Evolutionary conservation across 2,888 invertebrate species (phyloP), one percentile per base, ranked within the genome.

Genomic region (Tipula confusa): DNA sequence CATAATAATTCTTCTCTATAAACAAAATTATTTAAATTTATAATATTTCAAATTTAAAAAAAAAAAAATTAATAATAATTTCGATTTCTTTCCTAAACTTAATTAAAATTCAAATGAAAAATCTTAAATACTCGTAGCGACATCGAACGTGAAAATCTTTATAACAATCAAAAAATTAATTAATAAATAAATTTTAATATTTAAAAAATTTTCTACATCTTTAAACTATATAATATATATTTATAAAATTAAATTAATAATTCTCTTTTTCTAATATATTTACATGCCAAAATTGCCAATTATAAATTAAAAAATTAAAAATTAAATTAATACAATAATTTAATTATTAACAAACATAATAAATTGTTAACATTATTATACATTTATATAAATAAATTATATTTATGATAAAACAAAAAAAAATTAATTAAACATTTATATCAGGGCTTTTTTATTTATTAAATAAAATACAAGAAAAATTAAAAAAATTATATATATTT

Each of bases 261-360:
- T n/a, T n/a, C n/a, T n/a, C 24, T 64, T 64, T 64, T 64, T 64
- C 64, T 64, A 64, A 64, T 64, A 64, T 24, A 64, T 64, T 64
- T 64, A 64, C 64, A 64, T 64, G 64, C 64, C 64, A 64, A 64
- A 64, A 64, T 64, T 64, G 64, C 64, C 64, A 64, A 64, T 64
- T 64, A 33, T 33, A 33, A 33, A 33, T 9, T 11, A 33, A n/a
- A n/a, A n/a, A n/a, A n/a, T n/a, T n/a, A n/a, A n/a, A n/a, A 33
- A 33, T 33, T 33, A n/a, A 64, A 24, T 64, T 38, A 38, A 38
- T 38, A 38, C 9, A 64, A 64, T 24, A 9, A 64, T 64, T 64
- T 64, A 64, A 64, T 64, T 24, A 43, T 64, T 64, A 64, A 43
- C 6, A 43, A 64, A 18, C 18, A 24, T 24, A 64, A 64, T 64